phyloP scores from a whole-genome alignment of 2,888 invertebrate species.

The Drosophila buzzatii region DNA sequence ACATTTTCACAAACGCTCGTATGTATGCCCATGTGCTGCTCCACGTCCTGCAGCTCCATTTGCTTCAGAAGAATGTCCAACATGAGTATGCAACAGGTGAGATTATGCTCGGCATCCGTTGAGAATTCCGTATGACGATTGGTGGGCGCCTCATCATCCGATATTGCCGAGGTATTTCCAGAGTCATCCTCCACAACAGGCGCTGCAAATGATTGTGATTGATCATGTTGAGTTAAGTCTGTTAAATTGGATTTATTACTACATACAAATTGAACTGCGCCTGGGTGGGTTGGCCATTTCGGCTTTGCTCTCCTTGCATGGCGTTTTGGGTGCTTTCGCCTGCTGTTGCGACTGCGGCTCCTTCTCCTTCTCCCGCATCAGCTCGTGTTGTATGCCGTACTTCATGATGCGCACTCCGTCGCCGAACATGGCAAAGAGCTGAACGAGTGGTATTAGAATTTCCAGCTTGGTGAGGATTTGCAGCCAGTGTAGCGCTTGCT shows the following conservation, averaged over 20 bases:
- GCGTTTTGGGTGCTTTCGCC: constrained; percentile 77
- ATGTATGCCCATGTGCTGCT: constrained; percentile 92
- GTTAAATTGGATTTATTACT: constrained; percentile 45
- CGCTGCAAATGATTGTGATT: constrained; percentile 82
- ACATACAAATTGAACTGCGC: constrained; percentile 87
- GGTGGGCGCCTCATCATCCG: constrained; percentile 89
- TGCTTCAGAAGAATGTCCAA: constrained; percentile 97
- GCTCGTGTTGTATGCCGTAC: constrained; percentile 85
- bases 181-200: constrained; percentile 90
- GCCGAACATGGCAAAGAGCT: constrained; percentile 95
- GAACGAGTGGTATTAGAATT: constrained; percentile 94
- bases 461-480: constrained; percentile 94
- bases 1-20: constrained; percentile 91
- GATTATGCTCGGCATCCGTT: constrained; percentile 90
- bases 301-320: constrained; percentile 83
- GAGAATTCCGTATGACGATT: constrained; percentile 89
- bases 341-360: constrained; percentile 53
- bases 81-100: constrained; percentile 98
- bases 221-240: not conserved
- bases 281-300: constrained; percentile 84
- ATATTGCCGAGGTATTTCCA: constrained; percentile 89
- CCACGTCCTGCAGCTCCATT: constrained; percentile 95
- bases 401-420: constrained; percentile 93
- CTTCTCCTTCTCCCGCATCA: constrained; percentile 84
- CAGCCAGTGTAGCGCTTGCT: constrained; percentile 95